Percentiles rank a stretch among this genome's conserved stretches.
Conservation (phyloP, 2,797 vertebrate genomes). For the Hydrocynus forskahlii region DNA sequence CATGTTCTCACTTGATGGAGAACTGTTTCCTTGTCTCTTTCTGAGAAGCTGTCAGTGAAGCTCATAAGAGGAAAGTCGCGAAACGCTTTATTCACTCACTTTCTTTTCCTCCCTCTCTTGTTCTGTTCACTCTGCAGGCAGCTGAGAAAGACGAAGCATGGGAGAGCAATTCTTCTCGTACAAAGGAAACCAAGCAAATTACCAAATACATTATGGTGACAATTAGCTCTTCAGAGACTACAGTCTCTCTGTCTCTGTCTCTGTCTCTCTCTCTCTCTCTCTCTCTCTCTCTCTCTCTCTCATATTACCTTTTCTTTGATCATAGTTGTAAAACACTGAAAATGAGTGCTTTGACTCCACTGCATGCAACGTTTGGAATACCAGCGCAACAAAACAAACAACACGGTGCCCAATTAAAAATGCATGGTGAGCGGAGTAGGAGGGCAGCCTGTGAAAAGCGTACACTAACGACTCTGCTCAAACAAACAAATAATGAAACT, state of each 20-base stretch:
- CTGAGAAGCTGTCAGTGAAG: conserved; percentile 63
- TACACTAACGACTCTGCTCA: conserved; percentile 22
- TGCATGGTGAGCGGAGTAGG: conserved; percentile 35
- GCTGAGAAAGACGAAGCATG: conserved; percentile 68
- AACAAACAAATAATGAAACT: conserved; percentile 55
- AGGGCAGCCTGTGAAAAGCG: conserved; percentile 46
- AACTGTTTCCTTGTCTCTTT: conserved; percentile 50
- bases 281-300: conserved; percentile 34
- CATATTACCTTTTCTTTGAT: conserved; percentile 49
- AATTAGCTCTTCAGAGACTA: conserved; percentile 68
- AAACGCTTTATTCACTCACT: conserved; percentile 42
- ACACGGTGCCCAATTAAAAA: conserved; percentile 48
- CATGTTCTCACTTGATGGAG: conserved; percentile 38
- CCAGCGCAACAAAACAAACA: conserved; percentile 51
- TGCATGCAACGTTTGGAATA: conserved; percentile 39
- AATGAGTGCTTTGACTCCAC: conserved; percentile 51
- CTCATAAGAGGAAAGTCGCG: conserved; percentile 67
- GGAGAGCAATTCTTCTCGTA: conserved; percentile 68
- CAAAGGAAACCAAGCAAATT: conserved; percentile 68
- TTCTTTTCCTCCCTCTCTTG: neutral
- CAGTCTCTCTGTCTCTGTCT: conserved; percentile 32
- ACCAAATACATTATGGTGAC: conserved; percentile 63
- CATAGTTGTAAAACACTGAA: conserved; percentile 54
- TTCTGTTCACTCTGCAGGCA: conserved; percentile 54
- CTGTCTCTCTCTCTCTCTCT: conserved; percentile 30